Conservation (phyloP, 2,888 invertebrate genomes). For the Pachliopta kotzebuea region DNA sequence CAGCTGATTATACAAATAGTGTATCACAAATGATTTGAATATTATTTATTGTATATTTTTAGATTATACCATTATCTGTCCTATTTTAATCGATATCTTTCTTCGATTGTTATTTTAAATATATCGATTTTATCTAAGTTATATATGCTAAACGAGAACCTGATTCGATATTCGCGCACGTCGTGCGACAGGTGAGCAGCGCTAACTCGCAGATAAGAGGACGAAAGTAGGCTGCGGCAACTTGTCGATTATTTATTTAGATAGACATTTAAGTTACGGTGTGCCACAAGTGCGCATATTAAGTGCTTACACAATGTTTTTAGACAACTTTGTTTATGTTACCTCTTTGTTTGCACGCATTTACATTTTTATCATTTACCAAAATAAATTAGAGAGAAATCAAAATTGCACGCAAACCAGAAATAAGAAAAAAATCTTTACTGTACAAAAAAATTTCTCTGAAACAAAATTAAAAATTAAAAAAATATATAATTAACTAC, state of each 20-base stretch:
- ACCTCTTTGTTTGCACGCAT: not conserved
- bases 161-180: slow-evolving; percentile 37
- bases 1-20: too few species aligned
- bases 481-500: too few species aligned
- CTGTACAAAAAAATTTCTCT: too few species aligned
- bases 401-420: too few species aligned
- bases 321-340: not conserved
- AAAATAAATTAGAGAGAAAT: not conserved
- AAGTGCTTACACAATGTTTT: slow-evolving; percentile 16
- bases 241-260: slow-evolving; percentile 48
- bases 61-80: not conserved
- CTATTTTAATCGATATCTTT: not conserved
- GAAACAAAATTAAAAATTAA: too few species aligned
- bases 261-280: slow-evolving; percentile 39
- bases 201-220: slow-evolving; percentile 27
- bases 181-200: slow-evolving; percentile 43
- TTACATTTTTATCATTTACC: not conserved
- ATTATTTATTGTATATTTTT: too few species aligned
- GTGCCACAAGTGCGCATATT: slow-evolving; percentile 26
- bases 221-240: slow-evolving; percentile 47
- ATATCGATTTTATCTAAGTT: slow-evolving; percentile 39
- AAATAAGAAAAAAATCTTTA: too few species aligned
- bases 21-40: too few species aligned
- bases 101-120: slow-evolving; percentile 32
- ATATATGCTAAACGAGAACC: slow-evolving; percentile 34